Base-by-base conservation (phyloP, 2,113 vertebrate species). In the Cyphomyrus discorhynchus region DNA sequence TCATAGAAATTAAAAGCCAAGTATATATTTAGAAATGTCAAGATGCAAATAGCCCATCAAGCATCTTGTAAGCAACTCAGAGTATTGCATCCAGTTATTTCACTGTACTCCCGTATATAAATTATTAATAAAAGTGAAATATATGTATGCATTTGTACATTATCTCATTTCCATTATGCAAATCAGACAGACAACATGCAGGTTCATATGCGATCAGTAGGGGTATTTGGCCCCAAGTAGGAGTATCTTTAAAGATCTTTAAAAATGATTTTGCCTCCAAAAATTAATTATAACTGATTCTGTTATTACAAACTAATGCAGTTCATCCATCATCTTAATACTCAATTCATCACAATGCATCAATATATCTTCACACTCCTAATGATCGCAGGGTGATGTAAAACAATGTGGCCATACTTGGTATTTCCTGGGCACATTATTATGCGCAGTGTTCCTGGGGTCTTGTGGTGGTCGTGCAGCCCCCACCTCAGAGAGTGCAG, bases 401-500 rank as follows among this genome's bases (percentile, higher is more conserved):
- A 62, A 66, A 39, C 53, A 47, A 19, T 35, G 27, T 13, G 35
- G 13, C 58, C 86, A 94, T 96, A 98, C 98, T 97, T 99, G 97
- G 31, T 92, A 90, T 21, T 94, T 94, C 92, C 94, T 93, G 1
- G 95, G 92, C 89, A 96, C 90, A 0, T 95, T 91, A 0, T 95
- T 91, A 91, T 94, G 95, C 0, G 95, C 89, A 0, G 93, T 94
- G 86, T 82, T 93, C 0, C 89, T 49, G 35, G 49, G 53, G 19
- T 96, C 95, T 46, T 94, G 42, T 0, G 92, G 92, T 0, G 94
- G 93, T 88, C 96, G 95, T 3, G 95, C 90, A 7, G 94, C 94
- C 0, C 92, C 92, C 62, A 95, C 95, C 92, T 96, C 95, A 0
- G 95, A 92, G 35, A 95, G 94, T 89, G 96, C 97, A 3, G 96